A percentile compares a stretch with the other conserved stretches of the same genome.
Evolutionary conservation across 2,113 vertebrate genomes (phyloP).

Genomic region (Cygnus buccinator): DNA sequence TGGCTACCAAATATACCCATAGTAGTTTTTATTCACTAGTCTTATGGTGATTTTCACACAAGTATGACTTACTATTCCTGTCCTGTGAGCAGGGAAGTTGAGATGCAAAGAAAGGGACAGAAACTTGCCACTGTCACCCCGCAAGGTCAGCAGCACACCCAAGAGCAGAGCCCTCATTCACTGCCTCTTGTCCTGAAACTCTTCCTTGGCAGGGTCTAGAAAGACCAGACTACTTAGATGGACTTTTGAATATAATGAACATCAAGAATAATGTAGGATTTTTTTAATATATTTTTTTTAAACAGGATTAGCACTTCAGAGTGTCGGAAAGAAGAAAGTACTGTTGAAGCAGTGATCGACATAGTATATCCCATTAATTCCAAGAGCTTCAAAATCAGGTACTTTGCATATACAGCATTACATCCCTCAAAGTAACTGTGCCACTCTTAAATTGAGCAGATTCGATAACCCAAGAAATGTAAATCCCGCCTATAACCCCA

Average conservation of each 20-base stretch:
- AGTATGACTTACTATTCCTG: neutral
- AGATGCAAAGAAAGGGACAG: neutral
- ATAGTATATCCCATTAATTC: neutral
- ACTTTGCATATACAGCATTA: neutral
- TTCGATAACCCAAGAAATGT: neutral
- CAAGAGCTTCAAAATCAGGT: neutral
- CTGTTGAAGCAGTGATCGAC: neutral
- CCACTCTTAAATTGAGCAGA: neutral
- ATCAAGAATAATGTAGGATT: neutral
- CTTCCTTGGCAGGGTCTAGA: neutral
- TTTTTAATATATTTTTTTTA: neutral
- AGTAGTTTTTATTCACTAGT: neutral
- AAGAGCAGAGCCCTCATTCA: neutral
- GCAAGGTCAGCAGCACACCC: neutral
- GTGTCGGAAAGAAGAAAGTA: neutral
- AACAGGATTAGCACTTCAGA: neutral
- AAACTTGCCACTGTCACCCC: neutral
- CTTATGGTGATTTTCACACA: neutral
- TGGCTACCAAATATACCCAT: neutral
- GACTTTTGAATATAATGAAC: neutral
- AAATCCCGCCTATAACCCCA: neutral
- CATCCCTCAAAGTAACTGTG: neutral
- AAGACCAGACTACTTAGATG: neutral
- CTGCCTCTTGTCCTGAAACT: neutral
- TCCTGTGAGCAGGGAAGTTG: neutral